Percentiles rank a stretch among this genome's conserved stretches.
Evolutionary conservation across 2,888 invertebrate species (phyloP).

Genomic region (Hirtodrosophila confusa): DNA sequence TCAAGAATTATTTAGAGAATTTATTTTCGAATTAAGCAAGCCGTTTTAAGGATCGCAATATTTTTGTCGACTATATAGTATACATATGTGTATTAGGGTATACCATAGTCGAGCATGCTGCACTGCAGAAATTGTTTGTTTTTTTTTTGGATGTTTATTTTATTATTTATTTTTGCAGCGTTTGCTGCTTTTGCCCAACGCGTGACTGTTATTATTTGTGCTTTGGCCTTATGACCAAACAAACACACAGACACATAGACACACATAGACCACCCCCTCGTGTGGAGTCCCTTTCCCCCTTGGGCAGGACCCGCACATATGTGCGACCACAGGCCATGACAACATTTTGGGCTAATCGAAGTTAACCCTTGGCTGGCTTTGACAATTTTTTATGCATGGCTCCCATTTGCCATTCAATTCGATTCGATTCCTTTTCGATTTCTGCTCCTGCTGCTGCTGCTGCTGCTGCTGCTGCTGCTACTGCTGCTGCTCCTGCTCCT

Average conservation of each 20-base stretch:
- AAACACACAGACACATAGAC: constrained; percentile 24
- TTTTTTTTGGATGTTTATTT: constrained; percentile 54
- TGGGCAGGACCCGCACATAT: constrained; percentile 60
- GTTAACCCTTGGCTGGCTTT: constrained; percentile 78
- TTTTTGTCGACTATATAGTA: too few species aligned
- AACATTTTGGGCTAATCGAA: constrained; percentile 79
- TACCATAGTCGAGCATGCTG: neutral
- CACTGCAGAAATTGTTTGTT: constrained; percentile 4
- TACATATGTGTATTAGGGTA: constrained; percentile 6
- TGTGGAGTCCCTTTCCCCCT: neutral
- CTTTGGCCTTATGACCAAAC: constrained; percentile 75
- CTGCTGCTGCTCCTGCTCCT: constrained; percentile 22
- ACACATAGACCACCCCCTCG: neutral
- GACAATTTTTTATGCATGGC: constrained; percentile 78
- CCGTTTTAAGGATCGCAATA: too few species aligned
- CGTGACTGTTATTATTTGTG: constrained; percentile 78
- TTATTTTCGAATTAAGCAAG: too few species aligned
- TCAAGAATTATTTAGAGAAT: too few species aligned
- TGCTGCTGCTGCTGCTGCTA: constrained; percentile 27
- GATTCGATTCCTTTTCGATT: constrained; percentile 76
- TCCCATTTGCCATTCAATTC: constrained; percentile 76
- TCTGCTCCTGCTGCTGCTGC: constrained; percentile 33
- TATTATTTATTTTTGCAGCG: constrained; percentile 75
- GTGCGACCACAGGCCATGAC: constrained; percentile 80
- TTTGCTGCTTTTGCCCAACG: constrained; percentile 64